Evolutionary conservation across 2,888 invertebrate genomes (phyloP), one percentile per base, ranked within the genome.

Genomic region (Zele albiditarsus): DNA sequence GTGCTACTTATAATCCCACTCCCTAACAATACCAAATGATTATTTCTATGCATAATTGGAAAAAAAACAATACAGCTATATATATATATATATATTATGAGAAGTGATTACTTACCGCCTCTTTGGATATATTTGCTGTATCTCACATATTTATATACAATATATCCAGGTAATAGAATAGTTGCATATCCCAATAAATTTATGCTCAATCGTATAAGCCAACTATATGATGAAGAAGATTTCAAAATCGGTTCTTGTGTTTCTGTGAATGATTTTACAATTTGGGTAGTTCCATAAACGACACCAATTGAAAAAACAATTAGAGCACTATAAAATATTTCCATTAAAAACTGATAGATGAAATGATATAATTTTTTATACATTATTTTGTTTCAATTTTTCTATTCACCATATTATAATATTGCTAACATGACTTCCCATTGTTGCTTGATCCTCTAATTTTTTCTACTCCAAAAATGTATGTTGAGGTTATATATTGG

Each of bases 111-210:
- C 90, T 91, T 89, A 95, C 96, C 93, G 86, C 93, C 91, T 88
- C 94, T 93, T 86, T 97, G 96, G 82, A 96, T 91, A 86, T 96
- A 96, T 83, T 95, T 94, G 69, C 92, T 94, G 85, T 92, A 93
- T 79, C 93, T 92, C 28, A 96, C 92, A 89, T 96, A 97, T 88
- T 94, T 94, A 87, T 95, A 95, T 73, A 97, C 91, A 23, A 97
- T 90, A 86, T 93, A 94, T 66, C 96, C 96, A 1, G 98, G 98
- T 75, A 97, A 89, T 86, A 98, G 91, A 73, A 98, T 91, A n/a
- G 96, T 96, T 3, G 94, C 93, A 89, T 98, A 98, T 16, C 97
- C 97, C 23, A 96, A 91, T 73, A 97, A 91, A 90, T 98, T 98
- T 28, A 96, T 90, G 57, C 93, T 84, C 57, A 98, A 91, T 79